Base-by-base conservation (phyloP, 2,888 invertebrate genomes). In the Caenorhabditis angaria region DNA sequence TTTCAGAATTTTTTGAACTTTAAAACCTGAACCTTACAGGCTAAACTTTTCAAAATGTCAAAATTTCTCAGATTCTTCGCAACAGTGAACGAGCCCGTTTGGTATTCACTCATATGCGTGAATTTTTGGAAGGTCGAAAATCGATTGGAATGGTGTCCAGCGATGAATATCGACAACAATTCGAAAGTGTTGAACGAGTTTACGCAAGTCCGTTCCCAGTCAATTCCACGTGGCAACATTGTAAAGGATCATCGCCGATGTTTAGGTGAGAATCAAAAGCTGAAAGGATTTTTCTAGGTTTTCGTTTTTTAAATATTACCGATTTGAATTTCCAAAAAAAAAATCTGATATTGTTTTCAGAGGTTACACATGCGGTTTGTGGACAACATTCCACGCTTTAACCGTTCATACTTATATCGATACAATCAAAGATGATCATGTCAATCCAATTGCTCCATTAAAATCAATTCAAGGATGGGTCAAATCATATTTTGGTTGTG, bases 301-400 rank as follows among this genome's bases (percentile, higher is more conserved):
- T n/a, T n/a, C n/a, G n/a, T n/a, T n/a, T n/a, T n/a, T n/a, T n/a
- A n/a, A n/a, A n/a, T 61, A 57, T 32, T 32, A 5, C 5, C 28
- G 10, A 32, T 32, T 32, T 32, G 32, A 32, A 35, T 18, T 32
- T 24, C 20, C 5, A n/a, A 4, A 55, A 18, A 22, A 22, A 18
- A 48, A 22, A 8, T 48, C 14, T 18, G 24, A 55, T 5, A 4
- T 29, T 6, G 5, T 12, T 41, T 41, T 3, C 41, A 67, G 82
- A 58, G 82, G 82, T 22, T 82, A 82, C 72, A 93, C 95, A 0
- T 99, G 97, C 89, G 93, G 95, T 0, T 90, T 99, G 29, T 99
- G 99, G 99, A 93, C 92, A n/a, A 89, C 95, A 80, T 99, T 97
- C 88, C 97, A 99, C 88, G 93, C 93, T 53, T 89, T 99, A 66